Evolutionary conservation across 2,888 invertebrate genomes (phyloP).

Genomic region (Mesochorus sp.): DNA sequence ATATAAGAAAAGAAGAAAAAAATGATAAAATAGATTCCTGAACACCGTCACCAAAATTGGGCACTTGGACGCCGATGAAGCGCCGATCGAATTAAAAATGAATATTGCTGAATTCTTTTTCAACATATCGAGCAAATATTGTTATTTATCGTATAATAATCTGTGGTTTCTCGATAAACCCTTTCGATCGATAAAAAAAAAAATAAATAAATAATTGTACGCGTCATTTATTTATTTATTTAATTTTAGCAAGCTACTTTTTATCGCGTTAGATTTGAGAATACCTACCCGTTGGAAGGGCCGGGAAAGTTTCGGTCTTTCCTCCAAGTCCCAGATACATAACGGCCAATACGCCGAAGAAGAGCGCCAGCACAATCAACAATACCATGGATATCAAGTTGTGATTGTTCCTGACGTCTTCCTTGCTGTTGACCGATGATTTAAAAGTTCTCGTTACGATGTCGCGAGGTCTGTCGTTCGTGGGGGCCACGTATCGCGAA

Average conservation of each 20-base stretch:
- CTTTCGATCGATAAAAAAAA: conserved; percentile 9
- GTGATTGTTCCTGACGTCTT: conserved; percentile 78
- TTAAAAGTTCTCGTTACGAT: conserved; percentile 73
- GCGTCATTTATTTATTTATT: conserved; percentile 46
- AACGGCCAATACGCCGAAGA: conserved; percentile 80
- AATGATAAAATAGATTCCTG: conserved; percentile 3
- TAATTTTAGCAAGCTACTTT: neutral
- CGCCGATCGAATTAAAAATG: conserved; percentile 8
- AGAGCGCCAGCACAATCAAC: conserved; percentile 78
- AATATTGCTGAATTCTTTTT: conserved; percentile 19
- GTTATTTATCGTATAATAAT: conserved; percentile 40
- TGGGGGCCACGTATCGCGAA: conserved; percentile 71
- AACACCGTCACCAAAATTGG: conserved; percentile 35
- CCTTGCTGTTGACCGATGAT: conserved; percentile 67
- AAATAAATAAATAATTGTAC: conserved; percentile 47
- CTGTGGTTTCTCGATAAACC: neutral
- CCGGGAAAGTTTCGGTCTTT: conserved; percentile 77
- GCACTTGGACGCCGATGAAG: conserved; percentile 19
- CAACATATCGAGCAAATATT: neutral
- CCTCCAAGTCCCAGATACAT: conserved; percentile 81
- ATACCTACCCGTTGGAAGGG: conserved; percentile 80
- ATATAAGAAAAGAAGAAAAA: conserved; percentile 18
- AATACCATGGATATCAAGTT: conserved; percentile 81
- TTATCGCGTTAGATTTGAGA: conserved; percentile 64
- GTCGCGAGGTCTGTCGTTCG: conserved; percentile 74